phyloP scores from a whole-genome alignment of 2,797 vertebrate genomes.

The Peromyscus nudipes region DNA sequence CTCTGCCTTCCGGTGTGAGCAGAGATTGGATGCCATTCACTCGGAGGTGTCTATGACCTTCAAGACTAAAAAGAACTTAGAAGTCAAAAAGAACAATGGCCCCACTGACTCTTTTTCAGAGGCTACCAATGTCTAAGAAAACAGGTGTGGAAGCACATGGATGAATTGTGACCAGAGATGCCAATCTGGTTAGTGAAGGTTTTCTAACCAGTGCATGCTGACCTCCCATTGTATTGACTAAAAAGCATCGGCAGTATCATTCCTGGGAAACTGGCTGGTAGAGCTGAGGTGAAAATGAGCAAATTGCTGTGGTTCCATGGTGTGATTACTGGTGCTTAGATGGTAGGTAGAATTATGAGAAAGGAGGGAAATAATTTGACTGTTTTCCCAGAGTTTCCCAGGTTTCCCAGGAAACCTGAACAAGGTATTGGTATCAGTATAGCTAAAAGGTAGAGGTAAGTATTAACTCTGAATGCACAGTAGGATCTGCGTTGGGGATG shows the following conservation, averaged over 20 bases:
- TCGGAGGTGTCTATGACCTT: constrained; percentile 87
- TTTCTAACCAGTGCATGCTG: constrained; percentile 52
- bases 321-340: constrained; percentile 31
- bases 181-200: background rate
- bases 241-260: background rate
- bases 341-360: constrained; percentile 16
- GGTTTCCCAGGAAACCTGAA: background rate
- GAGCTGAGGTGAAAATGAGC: background rate
- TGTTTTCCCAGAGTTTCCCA: constrained; percentile 23
- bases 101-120: constrained; percentile 87
- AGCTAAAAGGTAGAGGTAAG: background rate
- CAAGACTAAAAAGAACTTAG: constrained; percentile 88
- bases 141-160: background rate
- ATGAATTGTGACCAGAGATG: constrained; percentile 22
- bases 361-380: constrained; percentile 12
- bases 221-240: constrained; percentile 63
- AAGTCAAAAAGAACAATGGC: constrained; percentile 87
- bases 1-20: constrained; percentile 92
- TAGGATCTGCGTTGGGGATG: background rate
- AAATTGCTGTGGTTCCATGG: background rate
- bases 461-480: background rate
- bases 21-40: constrained; percentile 89
- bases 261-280: background rate
- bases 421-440: background rate
- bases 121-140: constrained; percentile 88